Base-by-base conservation (phyloP, 2,113 vertebrate species). In the Ranitomeya imitator region DNA sequence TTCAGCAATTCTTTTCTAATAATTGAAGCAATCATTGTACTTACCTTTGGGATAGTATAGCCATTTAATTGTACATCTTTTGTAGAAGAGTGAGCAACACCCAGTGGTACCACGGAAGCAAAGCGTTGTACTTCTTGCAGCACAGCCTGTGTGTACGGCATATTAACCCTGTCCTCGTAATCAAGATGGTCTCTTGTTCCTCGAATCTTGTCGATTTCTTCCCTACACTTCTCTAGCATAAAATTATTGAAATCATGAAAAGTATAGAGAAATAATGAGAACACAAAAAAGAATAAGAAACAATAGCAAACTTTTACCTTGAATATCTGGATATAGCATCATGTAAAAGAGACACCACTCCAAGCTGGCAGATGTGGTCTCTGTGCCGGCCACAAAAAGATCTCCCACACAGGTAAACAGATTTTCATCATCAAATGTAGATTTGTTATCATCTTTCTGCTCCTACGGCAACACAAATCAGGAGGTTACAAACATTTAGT, bases 101-200 rank as follows among this genome's bases (percentile, higher is more conserved):
- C 92, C 13, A 95, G 91, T 10, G 94, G 92, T 12, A 91, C 91
- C 0, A 92, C 91, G 90, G 91, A 93, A 19, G 92, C 90, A 21
- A 92, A 0, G 8, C 93, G 93, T 90, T 94, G 94, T 4, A 93
- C 45, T 88, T 95, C 94, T 86, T 94, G 94, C 87, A 93, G 91
- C 77, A 93, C 91, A 57, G 94, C 94, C 11, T 87, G 78, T 23
- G 77, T 90, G 7, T 87, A 89, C 11, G 85, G 88, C 81, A 89
- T 21, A 0, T 7, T 60, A 7, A 21, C 23, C 21, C 88, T 21
- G 31, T 90, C 87, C 16, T 89, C 85, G 14, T 52, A 87, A 9
- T 84, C 51, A 16, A 86, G 31, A 14, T 60, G 31, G 37, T 59
- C 67, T 61, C 37, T 51, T 23, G 67, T 45, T 21, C 78, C 86